Conservation (phyloP, 2,797 vertebrate species). For the Liparis tanakae region DNA sequence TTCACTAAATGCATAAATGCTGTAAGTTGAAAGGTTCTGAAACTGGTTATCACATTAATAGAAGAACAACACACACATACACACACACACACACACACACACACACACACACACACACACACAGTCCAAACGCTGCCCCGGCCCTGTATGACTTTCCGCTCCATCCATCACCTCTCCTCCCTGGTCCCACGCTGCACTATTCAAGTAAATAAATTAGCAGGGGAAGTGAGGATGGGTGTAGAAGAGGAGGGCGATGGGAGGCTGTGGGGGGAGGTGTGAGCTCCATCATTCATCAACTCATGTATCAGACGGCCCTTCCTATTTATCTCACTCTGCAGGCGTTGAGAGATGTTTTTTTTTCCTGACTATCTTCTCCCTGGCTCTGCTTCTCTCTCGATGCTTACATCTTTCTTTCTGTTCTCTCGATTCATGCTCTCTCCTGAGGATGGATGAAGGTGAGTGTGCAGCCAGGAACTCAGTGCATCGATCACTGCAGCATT, state of each 20-base stretch:
- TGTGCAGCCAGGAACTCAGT: conserved; percentile 58
- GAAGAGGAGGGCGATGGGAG: conserved; percentile 61
- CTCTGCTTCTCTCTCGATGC: conserved; percentile 35
- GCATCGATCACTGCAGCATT: conserved; percentile 63
- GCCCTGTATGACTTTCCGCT: conserved; percentile 50
- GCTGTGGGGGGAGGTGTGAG: conserved; percentile 56
- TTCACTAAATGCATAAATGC: conserved; percentile 38
- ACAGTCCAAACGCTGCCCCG: conserved; percentile 44
- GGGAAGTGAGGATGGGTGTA: conserved; percentile 56
- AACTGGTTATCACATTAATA: conserved; percentile 28
- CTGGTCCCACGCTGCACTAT: conserved; percentile 64
- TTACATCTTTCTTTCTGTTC: conserved; percentile 44
- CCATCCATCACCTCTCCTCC: conserved; percentile 66
- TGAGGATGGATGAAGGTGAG: conserved; percentile 66
- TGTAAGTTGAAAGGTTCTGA: conserved; percentile 27
- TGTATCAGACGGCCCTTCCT: conserved; percentile 47
- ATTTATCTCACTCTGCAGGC: conserved; percentile 67
- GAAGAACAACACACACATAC: conserved; percentile 19
- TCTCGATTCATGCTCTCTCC: conserved; percentile 29
- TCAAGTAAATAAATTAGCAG: conserved; percentile 72
- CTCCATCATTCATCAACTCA: conserved; percentile 69
- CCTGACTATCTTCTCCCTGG: conserved; percentile 40
- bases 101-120: conserved; percentile 19
- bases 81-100: conserved; percentile 30
- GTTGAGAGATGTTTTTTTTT: conserved; percentile 36